Base-by-base conservation (phyloP, 2,113 vertebrate species). In the Egretta garzetta region DNA sequence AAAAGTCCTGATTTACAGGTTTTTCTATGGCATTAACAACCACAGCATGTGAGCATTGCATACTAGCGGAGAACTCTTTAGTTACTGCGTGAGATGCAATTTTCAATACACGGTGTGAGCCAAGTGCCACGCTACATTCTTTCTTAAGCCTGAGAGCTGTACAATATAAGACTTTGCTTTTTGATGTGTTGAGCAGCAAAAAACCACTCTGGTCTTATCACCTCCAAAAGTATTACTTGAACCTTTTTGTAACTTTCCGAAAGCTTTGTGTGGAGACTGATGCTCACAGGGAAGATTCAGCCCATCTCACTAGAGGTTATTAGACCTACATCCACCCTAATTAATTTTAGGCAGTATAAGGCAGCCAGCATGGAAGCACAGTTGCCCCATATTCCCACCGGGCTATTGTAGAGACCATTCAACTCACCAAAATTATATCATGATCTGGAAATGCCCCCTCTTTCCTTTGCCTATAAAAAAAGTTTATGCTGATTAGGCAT, bases 41-140 rank as follows among this genome's bases (percentile, higher is more conserved):
- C 45, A 83, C 17, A 53, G 7, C 3, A 27, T 50, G 7, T 22
- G 21, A 72, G 35, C 13, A 4, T 45, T 62, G 2, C 1, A 0
- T n/a, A 7, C 8, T 45, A 56, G 79, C 75, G 6, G 7, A 45
- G 14, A 35, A 5, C 41, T 7, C 8, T 70, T 67, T 41, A 39
- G 8, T 10, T 86, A 45, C 32, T 47, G 22, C 21, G 13, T n/a
- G 18, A 90, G 23, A 62, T 33, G 10, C 5, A 83, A 27, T 80
- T 80, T 90, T 32, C 45, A 73, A 8, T 39, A 62, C 10, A 19
- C 4, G 3, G 3, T 18, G 7, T 66, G 39, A 82, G 5, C 7
- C 26, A 87, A 32, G 27, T 33, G 45, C 43, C 4, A 2, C 43
- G 14, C 9, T 84, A 39, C 22, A 10, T 76, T 70, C 8, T 28